phyloP scores from a whole-genome alignment of 1,140 invertebrate species.

The Tetramorium parvispinum region DNA sequence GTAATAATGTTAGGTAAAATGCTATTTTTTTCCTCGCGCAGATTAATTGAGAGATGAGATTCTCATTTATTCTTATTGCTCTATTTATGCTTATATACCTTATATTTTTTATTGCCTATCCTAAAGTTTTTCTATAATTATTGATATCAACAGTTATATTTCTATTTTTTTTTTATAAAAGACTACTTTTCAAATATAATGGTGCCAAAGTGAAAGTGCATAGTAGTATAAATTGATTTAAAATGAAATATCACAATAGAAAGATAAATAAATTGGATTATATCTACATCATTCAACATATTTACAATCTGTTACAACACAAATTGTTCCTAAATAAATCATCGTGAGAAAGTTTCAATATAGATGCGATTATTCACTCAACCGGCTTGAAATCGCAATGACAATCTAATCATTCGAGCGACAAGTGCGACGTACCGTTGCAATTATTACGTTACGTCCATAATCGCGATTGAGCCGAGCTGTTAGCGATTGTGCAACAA shows the following conservation, averaged over 20 bases:
- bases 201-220: not conserved
- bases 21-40: not conserved
- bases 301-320: not conserved
- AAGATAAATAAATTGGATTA: not conserved
- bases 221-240: not conserved
- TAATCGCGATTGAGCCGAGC: not conserved
- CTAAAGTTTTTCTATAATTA: not conserved
- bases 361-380: slow-evolving; percentile 12
- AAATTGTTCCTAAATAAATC: slow-evolving; percentile 18
- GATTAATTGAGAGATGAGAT: not conserved
- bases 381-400: not conserved
- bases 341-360: not conserved
- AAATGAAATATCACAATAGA: not conserved
- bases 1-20: not conserved
- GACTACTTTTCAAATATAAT: not conserved
- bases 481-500: slow-evolving; percentile 8
- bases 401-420: slow-evolving; percentile 5
- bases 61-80: not conserved
- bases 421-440: not conserved
- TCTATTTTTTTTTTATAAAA: not conserved
- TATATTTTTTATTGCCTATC: too few relatives aligned
- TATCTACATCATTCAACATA: not conserved
- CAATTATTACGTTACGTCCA: slow-evolving; percentile 5
- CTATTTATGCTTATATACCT: not conserved
- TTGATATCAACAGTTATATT: not conserved